Evolutionary conservation across 1,140 invertebrate species (phyloP), one percentile per base, ranked within the genome.

Genomic region (Melanaphis sacchari): DNA sequence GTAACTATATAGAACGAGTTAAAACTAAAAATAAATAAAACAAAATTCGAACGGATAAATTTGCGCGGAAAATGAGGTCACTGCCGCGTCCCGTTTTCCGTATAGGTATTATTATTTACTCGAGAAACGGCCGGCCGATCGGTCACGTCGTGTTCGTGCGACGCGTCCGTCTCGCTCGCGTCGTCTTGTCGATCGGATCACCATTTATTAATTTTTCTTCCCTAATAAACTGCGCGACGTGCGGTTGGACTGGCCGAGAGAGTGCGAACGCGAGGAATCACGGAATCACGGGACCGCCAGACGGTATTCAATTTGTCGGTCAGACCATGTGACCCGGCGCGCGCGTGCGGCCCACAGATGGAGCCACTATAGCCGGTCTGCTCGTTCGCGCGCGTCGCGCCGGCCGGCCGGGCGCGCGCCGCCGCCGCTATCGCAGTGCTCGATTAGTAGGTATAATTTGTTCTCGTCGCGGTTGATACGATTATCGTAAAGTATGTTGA

Each of bases 191-290:
- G 24, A 43, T 85, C 87, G 46, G n/a, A 88, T 49, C 87, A 38
- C 87, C 52, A 76, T 76, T 88, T 84, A 40, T 84, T 82, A 82
- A 82, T 82, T 82, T 82, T 90, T 90, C 38, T 52, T 36, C 88
- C 59, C 91, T 92, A 92, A 92, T 92, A 92, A 54, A 93, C 91
- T 36, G 81, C 91, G 46, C 91, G 91, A 93, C 91, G 91, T 93
- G 91, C 91, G 91, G 91, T 93, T 93, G 81, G 91, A 93, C 91
- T 93, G 91, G 91, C 81, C 91, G 81, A 54, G 91, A 85, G 91
- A 93, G 91, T 54, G 91, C 66, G 81, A 85, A 84, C 91, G 91
- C 91, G 91, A 82, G 59, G 59, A 49, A 82, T 82, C 41, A 82
- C 43, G 38, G 54, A 91, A 91, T 91, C 90, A 54, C 43, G 91